Evolutionary conservation across 2,888 invertebrate species (phyloP), one percentile per base, ranked within the genome.

Genomic region (Acheta domesticus): DNA sequence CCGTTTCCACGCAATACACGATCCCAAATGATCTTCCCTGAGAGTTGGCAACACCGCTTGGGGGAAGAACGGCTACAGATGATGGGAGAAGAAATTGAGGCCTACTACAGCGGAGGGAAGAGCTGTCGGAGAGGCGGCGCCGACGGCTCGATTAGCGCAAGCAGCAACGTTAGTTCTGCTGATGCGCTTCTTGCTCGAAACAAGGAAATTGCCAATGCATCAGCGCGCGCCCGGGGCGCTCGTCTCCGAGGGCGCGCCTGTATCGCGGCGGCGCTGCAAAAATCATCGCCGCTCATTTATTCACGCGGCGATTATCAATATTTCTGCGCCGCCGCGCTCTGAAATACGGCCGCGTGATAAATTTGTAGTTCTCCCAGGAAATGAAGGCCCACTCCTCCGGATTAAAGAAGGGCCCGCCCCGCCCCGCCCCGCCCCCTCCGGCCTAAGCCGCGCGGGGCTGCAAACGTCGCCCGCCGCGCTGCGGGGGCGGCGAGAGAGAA

Each of bases 211-310:
- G 62, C 62, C 62, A 62, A 62, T 62, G 62, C 16, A 62, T 62
- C 62, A 62, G 16, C 16, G 5, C 36, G 36, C 36, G 36, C 36
- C 36, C 8, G 8, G 36, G 36, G 36, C 8, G n/a, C n/a, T n/a
- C n/a, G 36, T 36, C 36, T 8, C 36, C 36, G 36, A 5, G 36
- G 36, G 36, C 36, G 5, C 36, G 36, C 36, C 8, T 36, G 36
- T 36, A 8, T 36, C 36, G 36, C 36, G 36, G 36, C 8, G 36
- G 16, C n/a, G 62, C n/a, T 62, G 62, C n/a, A 62, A 62, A 62
- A 62, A 62, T 62, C 62, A 62, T 62, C 62, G 62, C 62, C n/a
- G 62, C 62, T 62, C n/a, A 62, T 62, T 62, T 62, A 62, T 62
- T 62, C 62, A 62, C 0, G 62, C 3, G 62, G 62, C 62, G 62